A percentile compares a stretch with the other conserved stretches of the same genome.
phyloP scores from a whole-genome alignment of 2,888 invertebrate genomes.

The Stictocephala bisonia region DNA sequence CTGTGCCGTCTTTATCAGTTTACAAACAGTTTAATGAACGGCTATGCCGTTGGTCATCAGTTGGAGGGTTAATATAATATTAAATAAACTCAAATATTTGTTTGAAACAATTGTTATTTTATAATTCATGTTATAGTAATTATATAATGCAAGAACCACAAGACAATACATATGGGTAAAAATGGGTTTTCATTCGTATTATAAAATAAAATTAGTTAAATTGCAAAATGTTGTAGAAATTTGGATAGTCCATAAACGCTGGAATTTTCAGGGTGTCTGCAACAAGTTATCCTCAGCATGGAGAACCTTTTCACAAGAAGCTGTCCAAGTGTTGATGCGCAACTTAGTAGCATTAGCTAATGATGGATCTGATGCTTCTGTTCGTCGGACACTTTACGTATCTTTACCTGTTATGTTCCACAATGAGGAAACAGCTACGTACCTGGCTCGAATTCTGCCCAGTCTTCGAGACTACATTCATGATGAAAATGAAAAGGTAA shows the following conservation, averaged over 20 bases:
- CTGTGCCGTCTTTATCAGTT: too few relatives aligned
- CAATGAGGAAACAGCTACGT: slow-evolving; percentile 44
- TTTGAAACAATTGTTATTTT: too few relatives aligned
- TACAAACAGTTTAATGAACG: too few relatives aligned
- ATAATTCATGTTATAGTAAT: too few relatives aligned
- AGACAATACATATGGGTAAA: too few relatives aligned
- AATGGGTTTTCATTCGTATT: too few relatives aligned
- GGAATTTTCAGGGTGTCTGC: slow-evolving; percentile 52
- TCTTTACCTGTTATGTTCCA: slow-evolving; percentile 54
- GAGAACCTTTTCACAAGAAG: slow-evolving; percentile 49
- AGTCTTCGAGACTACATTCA: slow-evolving; percentile 53
- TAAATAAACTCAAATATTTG: too few relatives aligned
- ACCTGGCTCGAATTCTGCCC: slow-evolving; percentile 52
- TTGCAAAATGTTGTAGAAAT: too few relatives aligned
- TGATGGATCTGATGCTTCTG: slow-evolving; percentile 53
- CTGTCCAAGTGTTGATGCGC: slow-evolving; percentile 50
- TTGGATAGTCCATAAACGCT: not conserved
- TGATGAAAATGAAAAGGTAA: slow-evolving; percentile 56
- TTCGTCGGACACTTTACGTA: slow-evolving; percentile 55
- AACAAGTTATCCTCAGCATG: slow-evolving; percentile 45
- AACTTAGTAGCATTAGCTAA: slow-evolving; percentile 51
- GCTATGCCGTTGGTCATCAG: too few relatives aligned
- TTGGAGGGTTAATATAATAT: too few relatives aligned
- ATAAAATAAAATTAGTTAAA: too few relatives aligned
- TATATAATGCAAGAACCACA: too few relatives aligned